Evolutionary conservation across 2,888 invertebrate species (phyloP).

Genomic region (Epinotia bilunana): DNA sequence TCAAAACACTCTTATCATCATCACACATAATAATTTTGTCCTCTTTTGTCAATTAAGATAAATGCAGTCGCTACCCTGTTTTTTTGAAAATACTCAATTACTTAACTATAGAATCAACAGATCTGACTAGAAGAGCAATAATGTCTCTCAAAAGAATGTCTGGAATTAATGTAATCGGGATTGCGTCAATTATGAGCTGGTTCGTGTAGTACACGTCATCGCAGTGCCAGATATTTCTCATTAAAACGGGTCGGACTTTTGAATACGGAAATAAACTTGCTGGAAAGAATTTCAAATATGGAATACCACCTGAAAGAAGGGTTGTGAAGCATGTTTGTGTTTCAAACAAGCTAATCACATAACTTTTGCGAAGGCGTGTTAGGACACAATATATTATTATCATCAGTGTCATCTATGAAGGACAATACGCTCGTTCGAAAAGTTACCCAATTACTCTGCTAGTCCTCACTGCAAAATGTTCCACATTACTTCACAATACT

Average conservation of each 20-base stretch:
- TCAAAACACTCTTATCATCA: too few species aligned
- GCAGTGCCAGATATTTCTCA: constrained; percentile 15
- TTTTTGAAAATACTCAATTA: background rate
- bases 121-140: background rate
- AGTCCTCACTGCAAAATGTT: too few species aligned
- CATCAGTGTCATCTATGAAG: too few species aligned
- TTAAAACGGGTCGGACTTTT: background rate
- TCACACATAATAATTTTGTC: too few species aligned
- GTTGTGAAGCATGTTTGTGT: background rate
- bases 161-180: background rate
- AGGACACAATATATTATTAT: too few species aligned
- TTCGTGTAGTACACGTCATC: background rate
- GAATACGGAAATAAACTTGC: constrained; percentile 11
- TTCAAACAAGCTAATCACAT: background rate
- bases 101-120: background rate
- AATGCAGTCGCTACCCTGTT: too few species aligned
- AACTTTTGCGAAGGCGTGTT: too few species aligned
- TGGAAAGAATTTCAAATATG: constrained; percentile 12
- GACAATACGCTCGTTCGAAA: too few species aligned
- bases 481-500: too few species aligned
- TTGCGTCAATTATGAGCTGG: background rate
- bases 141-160: background rate
- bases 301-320: constrained; percentile 5
- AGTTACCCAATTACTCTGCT: too few species aligned
- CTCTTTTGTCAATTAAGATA: too few species aligned